A percentile compares a stretch with the other conserved stretches of the same genome.
Evolutionary conservation across 2,888 invertebrate genomes (phyloP).

Genomic region (Saturnia pavonia): DNA sequence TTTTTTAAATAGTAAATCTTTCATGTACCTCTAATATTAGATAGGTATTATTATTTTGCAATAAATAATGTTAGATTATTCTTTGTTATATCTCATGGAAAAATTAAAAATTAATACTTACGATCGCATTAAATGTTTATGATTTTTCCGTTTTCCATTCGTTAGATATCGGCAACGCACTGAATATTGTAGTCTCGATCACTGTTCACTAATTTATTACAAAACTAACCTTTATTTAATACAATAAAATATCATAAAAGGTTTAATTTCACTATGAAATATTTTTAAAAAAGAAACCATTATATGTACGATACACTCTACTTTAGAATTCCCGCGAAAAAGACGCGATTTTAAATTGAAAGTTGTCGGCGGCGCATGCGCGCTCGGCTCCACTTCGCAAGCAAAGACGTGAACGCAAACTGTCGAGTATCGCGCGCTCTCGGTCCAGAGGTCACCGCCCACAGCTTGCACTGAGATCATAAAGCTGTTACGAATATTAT

Average conservation of each 20-base stretch:
- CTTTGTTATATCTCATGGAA: neutral
- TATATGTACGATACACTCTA: neutral
- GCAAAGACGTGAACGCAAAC: constrained; percentile 56
- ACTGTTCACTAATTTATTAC: neutral
- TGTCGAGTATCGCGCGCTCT: constrained; percentile 40
- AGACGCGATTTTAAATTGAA: constrained; percentile 10
- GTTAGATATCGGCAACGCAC: neutral
- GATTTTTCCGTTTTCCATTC: neutral
- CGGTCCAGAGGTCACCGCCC: constrained; percentile 71
- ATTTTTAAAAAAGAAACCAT: neutral
- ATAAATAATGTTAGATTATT: too few species aligned
- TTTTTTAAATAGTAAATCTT: too few species aligned
- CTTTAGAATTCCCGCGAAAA: neutral
- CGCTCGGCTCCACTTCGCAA: constrained; percentile 25
- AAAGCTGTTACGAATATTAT: constrained; percentile 65
- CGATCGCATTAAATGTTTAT: constrained; percentile 6
- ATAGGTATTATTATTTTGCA: too few species aligned
- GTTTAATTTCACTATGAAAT: neutral
- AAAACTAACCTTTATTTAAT: neutral
- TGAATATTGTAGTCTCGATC: neutral
- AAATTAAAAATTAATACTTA: neutral
- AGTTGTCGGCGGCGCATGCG: constrained; percentile 21
- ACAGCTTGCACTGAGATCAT: constrained; percentile 74
- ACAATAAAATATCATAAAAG: neutral
- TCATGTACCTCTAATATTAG: too few species aligned